A percentile compares a stretch with the other conserved stretches of the same genome.
Evolutionary conservation across 2,113 vertebrate genomes (phyloP).

Genomic region (Tragelaphus strepsiceros): DNA sequence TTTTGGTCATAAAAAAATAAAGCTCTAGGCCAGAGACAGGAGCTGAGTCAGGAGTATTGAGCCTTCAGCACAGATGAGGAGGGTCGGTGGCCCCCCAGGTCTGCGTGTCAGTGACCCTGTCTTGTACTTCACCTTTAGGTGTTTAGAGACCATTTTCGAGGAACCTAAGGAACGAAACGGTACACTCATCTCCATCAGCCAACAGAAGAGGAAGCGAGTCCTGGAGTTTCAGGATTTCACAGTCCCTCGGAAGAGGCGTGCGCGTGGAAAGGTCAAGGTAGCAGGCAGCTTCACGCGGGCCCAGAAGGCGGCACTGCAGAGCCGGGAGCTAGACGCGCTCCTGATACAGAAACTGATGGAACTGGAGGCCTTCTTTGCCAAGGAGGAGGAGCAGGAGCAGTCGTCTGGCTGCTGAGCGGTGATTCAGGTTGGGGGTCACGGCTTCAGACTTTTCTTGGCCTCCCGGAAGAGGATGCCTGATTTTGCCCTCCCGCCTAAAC

Average conservation of each 20-base stretch:
- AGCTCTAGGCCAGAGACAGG: not conserved
- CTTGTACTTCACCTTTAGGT: slow-evolving; percentile 76
- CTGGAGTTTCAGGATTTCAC: slow-evolving; percentile 96
- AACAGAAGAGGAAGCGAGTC: slow-evolving; percentile 92
- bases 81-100: not conserved
- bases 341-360: slow-evolving; percentile 92
- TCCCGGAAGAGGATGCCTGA: slow-evolving; percentile 23
- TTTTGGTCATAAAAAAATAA: not conserved
- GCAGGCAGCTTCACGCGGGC: slow-evolving; percentile 81
- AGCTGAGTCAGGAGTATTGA: not conserved
- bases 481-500: slow-evolving; percentile 38
- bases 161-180: slow-evolving; percentile 95
- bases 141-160: slow-evolving; percentile 97
- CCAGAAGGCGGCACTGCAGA: slow-evolving; percentile 84
- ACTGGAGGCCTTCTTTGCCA: slow-evolving; percentile 89
- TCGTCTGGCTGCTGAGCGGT: slow-evolving; percentile 58
- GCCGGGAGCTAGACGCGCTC: slow-evolving; percentile 89
- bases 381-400: slow-evolving; percentile 82
- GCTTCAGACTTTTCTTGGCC: slow-evolving; percentile 16
- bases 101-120: not conserved
- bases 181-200: slow-evolving; percentile 88
- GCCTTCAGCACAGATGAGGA: not conserved
- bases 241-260: slow-evolving; percentile 89
- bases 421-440: not conserved
- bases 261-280: slow-evolving; percentile 78